These are phyloP conservation scores for Thamnaconus septentrionalis DNA, from an alignment of 2,113 vertebrate species.

Conservation along the genomic window DNA sequence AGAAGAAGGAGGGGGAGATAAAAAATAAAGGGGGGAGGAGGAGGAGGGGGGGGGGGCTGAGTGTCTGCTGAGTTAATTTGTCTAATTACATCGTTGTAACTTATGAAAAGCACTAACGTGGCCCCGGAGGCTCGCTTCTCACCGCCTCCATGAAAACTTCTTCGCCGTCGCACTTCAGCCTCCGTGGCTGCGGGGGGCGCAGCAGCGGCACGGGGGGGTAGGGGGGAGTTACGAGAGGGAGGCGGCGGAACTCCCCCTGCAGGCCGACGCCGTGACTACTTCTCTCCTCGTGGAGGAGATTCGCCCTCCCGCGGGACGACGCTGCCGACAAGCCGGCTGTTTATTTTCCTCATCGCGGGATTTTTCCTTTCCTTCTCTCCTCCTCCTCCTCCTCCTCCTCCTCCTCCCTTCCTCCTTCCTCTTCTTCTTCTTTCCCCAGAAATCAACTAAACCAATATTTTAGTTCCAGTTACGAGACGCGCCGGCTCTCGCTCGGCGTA, in stretches of 20 bases:
- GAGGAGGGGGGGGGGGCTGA: slow-evolving; percentile 38
- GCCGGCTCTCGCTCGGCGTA: slow-evolving; percentile 44
- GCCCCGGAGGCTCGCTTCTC: slow-evolving; percentile 64
- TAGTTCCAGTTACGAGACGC: slow-evolving; percentile 53
- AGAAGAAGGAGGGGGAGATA: no score
- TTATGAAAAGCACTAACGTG: slow-evolving; percentile 74
- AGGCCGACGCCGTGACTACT: slow-evolving; percentile 60
- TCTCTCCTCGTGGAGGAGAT: slow-evolving; percentile 53
- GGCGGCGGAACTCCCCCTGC: slow-evolving; percentile 44
- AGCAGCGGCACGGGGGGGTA: slow-evolving; percentile 35
- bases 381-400: no score
- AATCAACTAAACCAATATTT: slow-evolving; percentile 75
- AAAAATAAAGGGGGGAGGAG: no score
- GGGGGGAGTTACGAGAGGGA: slow-evolving; percentile 36
- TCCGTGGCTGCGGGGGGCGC: slow-evolving; percentile 21
- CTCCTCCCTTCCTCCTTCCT: neutral
- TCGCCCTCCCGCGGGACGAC: slow-evolving; percentile 54
- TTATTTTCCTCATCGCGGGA: slow-evolving; percentile 53
- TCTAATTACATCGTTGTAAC: slow-evolving; percentile 77
- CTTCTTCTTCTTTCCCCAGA: slow-evolving; percentile 14
- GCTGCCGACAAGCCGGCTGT: slow-evolving; percentile 58
- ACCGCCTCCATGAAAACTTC: slow-evolving; percentile 50
- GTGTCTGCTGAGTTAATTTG: slow-evolving; percentile 75
- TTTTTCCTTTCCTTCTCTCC: no score
- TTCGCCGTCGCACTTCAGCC: slow-evolving; percentile 47